Base-by-base conservation (phyloP, 2,888 invertebrate genomes). In the Eupsilia transversa region DNA sequence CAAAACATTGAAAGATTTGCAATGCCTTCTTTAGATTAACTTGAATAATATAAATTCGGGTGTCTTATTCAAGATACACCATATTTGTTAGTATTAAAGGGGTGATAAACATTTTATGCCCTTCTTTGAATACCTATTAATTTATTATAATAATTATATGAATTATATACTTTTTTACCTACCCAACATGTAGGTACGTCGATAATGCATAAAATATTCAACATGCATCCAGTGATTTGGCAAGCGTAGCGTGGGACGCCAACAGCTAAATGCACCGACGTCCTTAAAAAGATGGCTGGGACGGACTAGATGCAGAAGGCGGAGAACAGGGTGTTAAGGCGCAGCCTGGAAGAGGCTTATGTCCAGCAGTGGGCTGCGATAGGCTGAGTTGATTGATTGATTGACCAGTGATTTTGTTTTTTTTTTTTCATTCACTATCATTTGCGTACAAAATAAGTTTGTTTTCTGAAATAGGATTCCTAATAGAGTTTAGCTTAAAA, bases 51-150 rank as follows among this genome's bases (percentile, higher is more conserved):
- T 2, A 57, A 20, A 33, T 5, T 30, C 20, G 10, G 56, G 30
- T 56, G 30, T 20, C 56, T 4, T 30, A n/a, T 33, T 43, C 27
- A 43, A 43, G 43, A 43, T 17, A 14, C 14, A 14, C 0, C 9
- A 23, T 49, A 23, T 9, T 1, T 27, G 43, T 3, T 0, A 2
- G 14, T 41, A 57, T 80, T 74, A 72, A 81, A 77, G 77, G 64
- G 66, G 72, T 83, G 83, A 90, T 91, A 91, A 91, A 91, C 89
- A 89, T 91, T 91, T 88, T 90, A 91, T 82, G 86, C 79, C 84
- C 84, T 80, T 88, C 86, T 88, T 86, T 83, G 83, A 87, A 81
- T 74, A 79, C 35, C 3, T 5, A 23, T 79, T 86, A 41, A n/a
- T n/a, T n/a, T n/a, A n/a, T n/a, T n/a, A n/a, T n/a, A n/a, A n/a